phyloP scores from a whole-genome alignment of 2,797 vertebrate species.

The Pantherophis alleghaniensis region DNA sequence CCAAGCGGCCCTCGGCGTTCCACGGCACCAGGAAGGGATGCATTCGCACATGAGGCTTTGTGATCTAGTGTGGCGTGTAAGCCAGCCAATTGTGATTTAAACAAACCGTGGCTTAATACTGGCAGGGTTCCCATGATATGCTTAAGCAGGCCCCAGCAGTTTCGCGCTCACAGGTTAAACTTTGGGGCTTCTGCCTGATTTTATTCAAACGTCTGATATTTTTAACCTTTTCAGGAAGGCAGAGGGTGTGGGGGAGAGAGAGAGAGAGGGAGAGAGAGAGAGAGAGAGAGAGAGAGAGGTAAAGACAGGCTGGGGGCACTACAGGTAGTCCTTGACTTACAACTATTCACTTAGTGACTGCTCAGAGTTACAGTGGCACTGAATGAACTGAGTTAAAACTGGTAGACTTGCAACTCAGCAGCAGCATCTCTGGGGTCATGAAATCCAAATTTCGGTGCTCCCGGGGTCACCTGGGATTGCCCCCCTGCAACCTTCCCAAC shows the following conservation, averaged over 20 bases:
- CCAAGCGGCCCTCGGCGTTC: not conserved
- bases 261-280: no score
- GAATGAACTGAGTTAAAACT: not conserved
- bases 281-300: no score
- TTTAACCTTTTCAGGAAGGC: not conserved
- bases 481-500: not conserved
- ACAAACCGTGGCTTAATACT: not conserved
- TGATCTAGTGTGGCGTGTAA: not conserved
- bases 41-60: accelerated
- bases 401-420: not conserved
- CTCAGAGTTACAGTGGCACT: not conserved
- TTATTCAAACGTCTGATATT: not conserved
- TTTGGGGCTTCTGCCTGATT: not conserved
- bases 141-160: not conserved
- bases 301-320: not conserved
- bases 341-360: not conserved
- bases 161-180: not conserved
- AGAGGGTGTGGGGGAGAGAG: no score
- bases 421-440: not conserved
- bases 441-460: not conserved
- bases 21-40: not conserved
- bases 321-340: not conserved
- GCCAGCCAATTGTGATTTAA: not conserved
- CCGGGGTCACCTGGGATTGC: no score
- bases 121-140: not conserved